Conservation (phyloP, 2,888 invertebrate species). For the Zygaena filipendulae region DNA sequence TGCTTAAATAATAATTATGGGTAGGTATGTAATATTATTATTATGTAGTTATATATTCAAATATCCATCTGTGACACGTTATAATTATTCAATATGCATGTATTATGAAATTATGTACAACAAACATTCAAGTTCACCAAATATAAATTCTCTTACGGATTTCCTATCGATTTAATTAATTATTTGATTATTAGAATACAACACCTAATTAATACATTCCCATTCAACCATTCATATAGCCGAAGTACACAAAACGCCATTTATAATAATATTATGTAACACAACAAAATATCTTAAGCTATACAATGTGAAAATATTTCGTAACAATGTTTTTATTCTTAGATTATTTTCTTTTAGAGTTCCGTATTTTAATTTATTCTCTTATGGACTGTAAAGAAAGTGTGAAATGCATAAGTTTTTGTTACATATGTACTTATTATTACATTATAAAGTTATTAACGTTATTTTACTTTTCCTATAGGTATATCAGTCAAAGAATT, state of each 20-base stretch:
- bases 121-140: conserved; percentile 63
- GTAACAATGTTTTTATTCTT: conserved; percentile 58
- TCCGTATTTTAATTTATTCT: conserved; percentile 46
- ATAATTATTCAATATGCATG: too few species aligned
- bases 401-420: conserved; percentile 66
- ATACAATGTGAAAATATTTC: conserved; percentile 65
- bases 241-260: conserved; percentile 56
- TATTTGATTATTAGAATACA: conserved; percentile 52
- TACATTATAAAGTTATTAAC: conserved; percentile 61
- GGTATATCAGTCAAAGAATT: conserved; percentile 64
- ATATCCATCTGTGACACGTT: conserved; percentile 53
- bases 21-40: too few species aligned
- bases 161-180: conserved; percentile 46
- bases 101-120: too few species aligned
- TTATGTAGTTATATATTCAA: conserved; percentile 45
- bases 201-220: conserved; percentile 58
- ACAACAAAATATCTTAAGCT: conserved; percentile 63
- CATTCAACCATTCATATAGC: conserved; percentile 53
- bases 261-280: conserved; percentile 27
- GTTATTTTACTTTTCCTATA: conserved; percentile 39
- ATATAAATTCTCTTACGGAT: conserved; percentile 62
- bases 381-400: conserved; percentile 65
- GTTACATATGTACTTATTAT: conserved; percentile 58
- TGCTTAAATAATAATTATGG: too few species aligned
- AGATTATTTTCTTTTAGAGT: too few species aligned